These are phyloP conservation scores for Hydropsyche betteni DNA, from an alignment of 2,888 invertebrate species.

Conservation along the genomic window DNA sequence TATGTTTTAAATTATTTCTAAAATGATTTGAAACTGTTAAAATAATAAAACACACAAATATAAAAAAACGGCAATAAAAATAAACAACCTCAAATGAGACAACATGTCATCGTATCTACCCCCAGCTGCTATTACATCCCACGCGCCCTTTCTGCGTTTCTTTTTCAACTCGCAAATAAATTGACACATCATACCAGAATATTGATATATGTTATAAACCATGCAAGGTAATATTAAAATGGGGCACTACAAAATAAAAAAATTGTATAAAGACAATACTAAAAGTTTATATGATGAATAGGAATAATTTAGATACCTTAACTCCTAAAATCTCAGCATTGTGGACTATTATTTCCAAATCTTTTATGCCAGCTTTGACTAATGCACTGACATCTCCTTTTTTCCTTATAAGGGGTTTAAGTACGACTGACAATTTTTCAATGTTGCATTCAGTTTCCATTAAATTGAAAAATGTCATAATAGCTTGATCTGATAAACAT, in stretches of 20 bases:
- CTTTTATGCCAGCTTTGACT: slow-evolving; percentile 76
- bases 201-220: slow-evolving; percentile 65
- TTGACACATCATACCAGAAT: slow-evolving; percentile 71
- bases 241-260: slow-evolving; percentile 64
- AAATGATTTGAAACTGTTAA: slow-evolving; percentile 39
- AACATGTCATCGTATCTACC: slow-evolving; percentile 90
- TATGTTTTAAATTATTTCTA: slow-evolving; percentile 58
- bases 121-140: slow-evolving; percentile 84
- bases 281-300: background rate
- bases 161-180: slow-evolving; percentile 68
- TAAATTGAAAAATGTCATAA: slow-evolving; percentile 70
- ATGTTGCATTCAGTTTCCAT: slow-evolving; percentile 74
- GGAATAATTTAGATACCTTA: slow-evolving; percentile 64
- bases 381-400: slow-evolving; percentile 73
- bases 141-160: slow-evolving; percentile 63
- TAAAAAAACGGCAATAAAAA: background rate
- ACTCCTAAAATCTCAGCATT: slow-evolving; percentile 79
- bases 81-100: slow-evolving; percentile 68
- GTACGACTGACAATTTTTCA: slow-evolving; percentile 68
- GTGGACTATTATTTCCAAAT: slow-evolving; percentile 77
- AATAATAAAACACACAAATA: background rate
- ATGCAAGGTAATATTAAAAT: slow-evolving; percentile 65
- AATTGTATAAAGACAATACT: slow-evolving; percentile 33
- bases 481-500: slow-evolving; percentile 74
- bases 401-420: slow-evolving; percentile 73